phyloP scores from a whole-genome alignment of 2,113 vertebrate species.

The Tenebrosternarchus preto region DNA sequence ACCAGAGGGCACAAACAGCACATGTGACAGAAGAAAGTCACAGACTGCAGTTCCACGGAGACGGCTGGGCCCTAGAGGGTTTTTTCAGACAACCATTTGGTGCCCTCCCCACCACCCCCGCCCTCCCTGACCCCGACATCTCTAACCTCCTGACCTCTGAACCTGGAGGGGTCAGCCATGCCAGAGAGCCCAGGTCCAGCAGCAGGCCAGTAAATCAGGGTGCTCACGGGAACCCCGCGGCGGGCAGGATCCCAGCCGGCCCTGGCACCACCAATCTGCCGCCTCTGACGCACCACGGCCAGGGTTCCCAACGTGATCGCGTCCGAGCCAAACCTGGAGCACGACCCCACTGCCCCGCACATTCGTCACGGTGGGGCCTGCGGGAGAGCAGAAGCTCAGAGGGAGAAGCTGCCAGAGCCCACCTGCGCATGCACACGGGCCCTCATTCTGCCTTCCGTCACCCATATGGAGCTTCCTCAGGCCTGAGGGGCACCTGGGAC shows the following conservation, averaged over 20 bases:
- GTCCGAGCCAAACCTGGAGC: conserved; percentile 42
- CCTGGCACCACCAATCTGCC: conserved; percentile 71
- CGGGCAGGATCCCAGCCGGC: conserved; percentile 68
- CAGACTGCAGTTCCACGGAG: conserved; percentile 64
- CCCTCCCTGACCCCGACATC: conserved; percentile 8
- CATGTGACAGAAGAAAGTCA: conserved; percentile 52
- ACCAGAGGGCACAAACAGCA: conserved; percentile 35
- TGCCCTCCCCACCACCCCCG: conserved; percentile 30
- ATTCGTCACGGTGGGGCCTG: conserved; percentile 60
- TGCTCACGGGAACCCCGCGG: conserved; percentile 68
- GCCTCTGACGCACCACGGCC: conserved; percentile 67
- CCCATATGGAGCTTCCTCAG: conserved; percentile 49
- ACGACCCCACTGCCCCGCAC: conserved; percentile 48
- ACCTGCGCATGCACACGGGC: conserved; percentile 20
- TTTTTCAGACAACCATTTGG: conserved; percentile 76
- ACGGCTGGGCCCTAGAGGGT: conserved; percentile 55
- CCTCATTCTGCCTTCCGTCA: conserved; percentile 50
- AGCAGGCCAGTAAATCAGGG: conserved; percentile 71
- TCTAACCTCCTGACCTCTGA: conserved; percentile 65
- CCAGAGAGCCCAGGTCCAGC: conserved; percentile 61
- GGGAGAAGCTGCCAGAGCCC: neutral
- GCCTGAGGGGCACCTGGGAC: conserved; percentile 68
- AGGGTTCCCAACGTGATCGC: conserved; percentile 70
- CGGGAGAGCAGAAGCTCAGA: neutral
- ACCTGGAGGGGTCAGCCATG: conserved; percentile 70